Evolutionary conservation across 2,888 invertebrate species (phyloP), one percentile per base, ranked within the genome.

Genomic region (Melanargia galathea): DNA sequence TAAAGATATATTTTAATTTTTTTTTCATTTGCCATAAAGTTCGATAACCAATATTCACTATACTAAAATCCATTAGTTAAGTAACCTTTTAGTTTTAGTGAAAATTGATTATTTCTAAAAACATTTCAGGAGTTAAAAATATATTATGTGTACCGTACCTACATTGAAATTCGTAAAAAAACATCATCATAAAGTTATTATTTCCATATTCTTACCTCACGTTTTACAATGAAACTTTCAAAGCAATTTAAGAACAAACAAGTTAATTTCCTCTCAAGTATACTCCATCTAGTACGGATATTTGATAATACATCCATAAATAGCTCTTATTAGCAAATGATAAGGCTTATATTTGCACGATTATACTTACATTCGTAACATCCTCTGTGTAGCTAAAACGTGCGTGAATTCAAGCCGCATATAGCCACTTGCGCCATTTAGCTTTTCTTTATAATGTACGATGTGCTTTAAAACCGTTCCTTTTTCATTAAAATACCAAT

Each of bases 231-330:
- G 43, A 57, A 51, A 62, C 55, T 62, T 57, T 51, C 33, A 22
- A 57, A 62, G 57, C 62, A 57, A 62, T 57, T 62, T 40, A 51
- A 62, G 57, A 51, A 62, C 43, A 62, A 62, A 62, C 62, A 62
- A 62, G 62, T 51, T 62, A 62, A 62, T 62, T 62, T 62, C 62
- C 62, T 57, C 40, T 10, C 51, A 51, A 62, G 57, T 57, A 62
- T 57, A 57, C 45, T 49, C 26, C 26, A 55, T 40, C 38, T 58
- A 45, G 20, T 35, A 35, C 46, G 22, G 22, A 46, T 35, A 56
- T 13, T 20, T 22, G 20, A 26, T 26, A 22, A 40, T 3, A 26
- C 43, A 18, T 22, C 35, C 11, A 33, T 43, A 26, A 45, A 33
- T 22, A 22, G 35, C 30, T 22, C 48, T 35, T 48, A 48, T 22